These are phyloP conservation scores for Deroplatys truncata DNA, from an alignment of 2,888 invertebrate genomes.

Conservation along the genomic window DNA sequence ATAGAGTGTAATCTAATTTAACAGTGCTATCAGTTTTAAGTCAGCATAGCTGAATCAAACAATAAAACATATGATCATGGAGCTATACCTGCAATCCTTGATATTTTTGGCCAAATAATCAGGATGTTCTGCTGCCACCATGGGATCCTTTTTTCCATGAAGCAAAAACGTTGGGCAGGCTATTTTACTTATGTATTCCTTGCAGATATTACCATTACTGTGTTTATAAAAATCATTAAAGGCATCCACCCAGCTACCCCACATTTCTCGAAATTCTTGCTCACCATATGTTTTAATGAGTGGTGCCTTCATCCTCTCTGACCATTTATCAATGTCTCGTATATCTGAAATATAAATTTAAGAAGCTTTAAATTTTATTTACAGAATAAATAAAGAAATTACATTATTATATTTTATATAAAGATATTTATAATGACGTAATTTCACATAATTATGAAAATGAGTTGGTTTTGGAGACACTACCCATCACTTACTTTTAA, in stretches of 20 bases:
- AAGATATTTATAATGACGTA: too few relatives aligned
- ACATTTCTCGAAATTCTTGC: conserved; percentile 62
- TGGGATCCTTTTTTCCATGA: conserved; percentile 77
- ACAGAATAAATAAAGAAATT: neutral
- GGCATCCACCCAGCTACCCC: conserved; percentile 70
- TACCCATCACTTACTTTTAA: too few relatives aligned
- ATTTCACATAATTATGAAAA: too few relatives aligned
- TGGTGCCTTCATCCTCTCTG: conserved; percentile 68
- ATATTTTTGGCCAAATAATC: conserved; percentile 67
- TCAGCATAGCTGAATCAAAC: too few relatives aligned
- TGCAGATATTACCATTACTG: conserved; percentile 70
- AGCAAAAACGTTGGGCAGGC: conserved; percentile 74
- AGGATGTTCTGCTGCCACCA: conserved; percentile 71
- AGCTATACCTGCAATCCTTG: conserved; percentile 44
- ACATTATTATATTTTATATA: neutral
- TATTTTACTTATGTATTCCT: conserved; percentile 57
- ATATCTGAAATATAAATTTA: conserved; percentile 51
- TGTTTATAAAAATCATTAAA: conserved; percentile 54
- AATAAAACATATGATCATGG: too few relatives aligned
- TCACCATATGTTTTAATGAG: conserved; percentile 70
- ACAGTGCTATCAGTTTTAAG: too few relatives aligned
- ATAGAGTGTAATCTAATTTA: too few relatives aligned
- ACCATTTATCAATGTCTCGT: conserved; percentile 72
- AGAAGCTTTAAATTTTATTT: neutral
- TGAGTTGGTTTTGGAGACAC: too few relatives aligned